Evolutionary conservation across 2,113 vertebrate genomes (phyloP).

Genomic region (Tachysurus fulvidraco): DNA sequence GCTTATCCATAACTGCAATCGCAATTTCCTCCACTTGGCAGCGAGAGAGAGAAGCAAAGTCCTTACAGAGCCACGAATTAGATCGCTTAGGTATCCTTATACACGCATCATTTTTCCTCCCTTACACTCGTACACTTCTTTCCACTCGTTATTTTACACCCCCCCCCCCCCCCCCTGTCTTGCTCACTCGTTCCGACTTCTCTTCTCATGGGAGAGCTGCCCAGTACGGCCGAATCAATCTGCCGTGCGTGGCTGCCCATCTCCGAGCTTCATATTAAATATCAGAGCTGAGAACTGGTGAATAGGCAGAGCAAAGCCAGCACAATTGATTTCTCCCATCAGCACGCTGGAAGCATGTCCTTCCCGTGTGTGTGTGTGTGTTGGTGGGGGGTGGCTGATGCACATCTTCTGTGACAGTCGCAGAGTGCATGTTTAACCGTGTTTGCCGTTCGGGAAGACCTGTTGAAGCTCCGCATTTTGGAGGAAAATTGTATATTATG

Average conservation of each 20-base stretch:
- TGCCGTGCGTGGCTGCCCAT: constrained; percentile 44
- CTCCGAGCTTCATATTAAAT: constrained; percentile 66
- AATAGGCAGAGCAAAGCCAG: constrained; percentile 61
- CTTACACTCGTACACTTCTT: no score
- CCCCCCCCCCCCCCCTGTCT: not conserved
- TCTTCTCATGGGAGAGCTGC: constrained; percentile 43
- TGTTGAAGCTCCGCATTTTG: constrained; percentile 30
- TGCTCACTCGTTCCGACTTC: not conserved
- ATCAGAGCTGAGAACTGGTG: constrained; percentile 63
- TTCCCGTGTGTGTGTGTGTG: not conserved
- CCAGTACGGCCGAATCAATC: constrained; percentile 51
- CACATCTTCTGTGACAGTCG: constrained; percentile 34
- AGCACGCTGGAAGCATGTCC: constrained; percentile 38
- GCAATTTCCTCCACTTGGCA: not conserved
- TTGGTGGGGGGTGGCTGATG: constrained; percentile 8
- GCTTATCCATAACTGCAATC: no score
- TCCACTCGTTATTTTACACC: no score
- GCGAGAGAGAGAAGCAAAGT: not conserved
- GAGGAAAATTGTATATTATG: constrained; percentile 32
- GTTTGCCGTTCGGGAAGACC: constrained; percentile 25
- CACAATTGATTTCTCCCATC: constrained; percentile 66
- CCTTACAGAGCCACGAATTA: not conserved
- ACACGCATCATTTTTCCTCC: not conserved
- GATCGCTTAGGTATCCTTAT: not conserved
- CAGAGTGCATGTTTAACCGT: constrained; percentile 13